Evolutionary conservation across 2,888 invertebrate species (phyloP).

Genomic region (Diplolepis rosae): DNA sequence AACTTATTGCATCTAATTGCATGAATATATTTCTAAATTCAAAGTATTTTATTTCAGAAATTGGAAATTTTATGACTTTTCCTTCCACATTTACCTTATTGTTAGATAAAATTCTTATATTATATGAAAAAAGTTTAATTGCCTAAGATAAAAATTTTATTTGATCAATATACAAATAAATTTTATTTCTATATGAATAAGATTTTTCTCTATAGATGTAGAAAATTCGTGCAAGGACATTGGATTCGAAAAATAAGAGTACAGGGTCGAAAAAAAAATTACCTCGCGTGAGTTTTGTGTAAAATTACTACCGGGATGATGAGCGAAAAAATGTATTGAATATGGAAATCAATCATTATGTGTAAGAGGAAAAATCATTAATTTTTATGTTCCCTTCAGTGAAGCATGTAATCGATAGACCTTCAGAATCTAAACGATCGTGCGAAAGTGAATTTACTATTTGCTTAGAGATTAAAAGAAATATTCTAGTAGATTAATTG

Average conservation of each 20-base stretch:
- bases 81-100: no score
- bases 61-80: no score
- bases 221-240: background rate
- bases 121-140: no score
- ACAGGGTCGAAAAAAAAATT: conserved; percentile 19
- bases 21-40: no score
- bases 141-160: no score
- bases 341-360: background rate
- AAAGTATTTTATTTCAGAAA: no score
- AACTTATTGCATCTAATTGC: no score
- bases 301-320: conserved; percentile 15
- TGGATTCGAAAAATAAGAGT: background rate
- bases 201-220: no score
- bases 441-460: background rate
- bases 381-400: background rate
- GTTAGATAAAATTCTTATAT: no score
- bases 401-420: background rate
- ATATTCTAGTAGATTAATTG: background rate
- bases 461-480: background rate
- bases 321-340: conserved; percentile 9
- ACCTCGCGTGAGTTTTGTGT: background rate
- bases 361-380: background rate
- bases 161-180: no score
- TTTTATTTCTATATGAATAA: no score
- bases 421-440: background rate